Evolutionary conservation across 2,113 vertebrate species (phyloP).

Genomic region (Zonotrichia leucophrys): DNA sequence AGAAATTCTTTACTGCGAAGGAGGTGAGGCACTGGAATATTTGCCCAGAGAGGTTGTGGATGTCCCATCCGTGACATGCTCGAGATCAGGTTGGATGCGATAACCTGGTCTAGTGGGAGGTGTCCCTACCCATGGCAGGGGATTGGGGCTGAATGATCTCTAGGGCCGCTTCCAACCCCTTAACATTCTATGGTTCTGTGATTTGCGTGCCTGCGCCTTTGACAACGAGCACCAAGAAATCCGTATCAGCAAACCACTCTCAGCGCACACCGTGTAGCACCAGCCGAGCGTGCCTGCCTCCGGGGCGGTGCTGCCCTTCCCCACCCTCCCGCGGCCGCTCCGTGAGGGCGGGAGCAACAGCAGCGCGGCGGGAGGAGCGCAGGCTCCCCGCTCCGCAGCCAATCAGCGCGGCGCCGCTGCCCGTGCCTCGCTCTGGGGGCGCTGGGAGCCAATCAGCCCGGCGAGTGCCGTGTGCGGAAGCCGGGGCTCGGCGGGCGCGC

Average conservation of each 20-base stretch:
- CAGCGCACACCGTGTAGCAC: rapidly evolving
- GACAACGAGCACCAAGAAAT: background rate
- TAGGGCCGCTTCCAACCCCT: background rate
- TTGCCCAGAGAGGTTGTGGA: no score
- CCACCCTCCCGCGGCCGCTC: rapidly evolving
- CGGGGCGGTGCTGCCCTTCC: rapidly evolving
- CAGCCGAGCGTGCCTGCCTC: rapidly evolving
- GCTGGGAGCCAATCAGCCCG: background rate
- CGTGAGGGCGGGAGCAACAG: rapidly evolving
- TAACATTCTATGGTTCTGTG: rapidly evolving
- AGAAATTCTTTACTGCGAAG: background rate
- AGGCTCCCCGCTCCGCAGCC: background rate
- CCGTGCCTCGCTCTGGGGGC: background rate
- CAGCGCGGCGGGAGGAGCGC: background rate
- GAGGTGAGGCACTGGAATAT: background rate
- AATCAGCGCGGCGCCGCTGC: background rate
- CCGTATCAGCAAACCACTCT: rapidly evolving
- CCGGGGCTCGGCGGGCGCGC: rapidly evolving
- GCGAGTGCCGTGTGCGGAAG: background rate
- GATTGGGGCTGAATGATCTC: background rate
- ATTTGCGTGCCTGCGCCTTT: rapidly evolving
- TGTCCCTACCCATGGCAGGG: background rate
- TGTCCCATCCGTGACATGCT: background rate
- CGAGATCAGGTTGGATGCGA: no score
- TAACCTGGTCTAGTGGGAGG: background rate